Base-by-base conservation (phyloP, 2,113 vertebrate species). In the Thunnus thynnus region DNA sequence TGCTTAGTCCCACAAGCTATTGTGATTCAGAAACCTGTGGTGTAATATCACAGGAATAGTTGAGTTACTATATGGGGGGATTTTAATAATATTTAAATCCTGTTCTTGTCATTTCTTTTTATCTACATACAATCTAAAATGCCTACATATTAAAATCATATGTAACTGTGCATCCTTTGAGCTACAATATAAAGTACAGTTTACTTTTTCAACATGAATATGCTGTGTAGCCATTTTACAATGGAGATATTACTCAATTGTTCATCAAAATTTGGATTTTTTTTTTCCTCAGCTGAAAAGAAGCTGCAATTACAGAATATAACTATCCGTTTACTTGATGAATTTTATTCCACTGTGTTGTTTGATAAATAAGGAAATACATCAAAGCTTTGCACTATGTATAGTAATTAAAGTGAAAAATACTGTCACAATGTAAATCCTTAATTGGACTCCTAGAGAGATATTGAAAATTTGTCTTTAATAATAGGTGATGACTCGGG, bases 381-480 rank as follows among this genome's bases (percentile, higher is more conserved):
- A 94, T 97, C 97, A 96, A 97, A 95, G 94, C 96, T 95, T 94
- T 96, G 96, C 96, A 96, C 97, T 96, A 96, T 96, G 96, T 97
- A 96, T 96, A 96, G 98, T 98, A 99, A 99, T 99, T 99, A 99
- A 98, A 98, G 97, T 99, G 98, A 99, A 99, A 99, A 99, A 99
- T 99, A 97, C 97, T 97, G 97, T 97, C 96, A 96, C 97, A 96
- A 97, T 97, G 97, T 97, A 99, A 99, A 99, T 98, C 98, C 97
- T 99, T 99, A 99, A 99, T 99, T 99, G 98, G 98, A 98, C 98
- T 98, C 98, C 98, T 96, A 96, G 97, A 98, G 98, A 97, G 98
- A 98, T 97, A 98, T 97, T 96, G 95, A 96, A 96, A 98, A 98
- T 99, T 97, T 97, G 96, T 98, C 97, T 98, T 99, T 99, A 97